These are phyloP conservation scores for Bugulina stolonifera DNA, from an alignment of 2,888 invertebrate species.

Conservation along the genomic window DNA sequence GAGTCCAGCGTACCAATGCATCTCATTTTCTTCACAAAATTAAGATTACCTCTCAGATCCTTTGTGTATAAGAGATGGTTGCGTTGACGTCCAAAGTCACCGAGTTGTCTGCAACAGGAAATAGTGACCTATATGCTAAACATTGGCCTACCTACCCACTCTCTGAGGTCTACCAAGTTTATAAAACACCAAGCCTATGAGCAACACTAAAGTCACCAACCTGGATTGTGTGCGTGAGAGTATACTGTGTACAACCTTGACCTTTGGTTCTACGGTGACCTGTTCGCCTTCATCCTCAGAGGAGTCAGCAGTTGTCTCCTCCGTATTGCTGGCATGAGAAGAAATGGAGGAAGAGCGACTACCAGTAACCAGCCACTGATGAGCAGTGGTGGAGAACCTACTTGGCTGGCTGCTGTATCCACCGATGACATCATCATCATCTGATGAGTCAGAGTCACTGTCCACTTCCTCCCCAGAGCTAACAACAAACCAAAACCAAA, in stretches of 20 bases:
- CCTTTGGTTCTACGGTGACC: neutral
- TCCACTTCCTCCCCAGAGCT: too few relatives aligned
- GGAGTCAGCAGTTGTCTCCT: neutral
- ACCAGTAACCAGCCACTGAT: neutral
- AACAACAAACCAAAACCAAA: too few relatives aligned
- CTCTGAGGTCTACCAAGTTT: too few relatives aligned
- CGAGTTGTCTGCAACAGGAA: constrained; percentile 56
- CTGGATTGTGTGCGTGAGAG: neutral
- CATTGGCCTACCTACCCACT: too few relatives aligned
- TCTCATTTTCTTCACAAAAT: constrained; percentile 74
- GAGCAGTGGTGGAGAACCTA: neutral
- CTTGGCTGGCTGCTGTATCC: neutral
- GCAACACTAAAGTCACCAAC: neutral
- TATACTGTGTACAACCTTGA: neutral
- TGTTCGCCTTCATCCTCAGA: neutral
- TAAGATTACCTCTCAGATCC: constrained; percentile 73
- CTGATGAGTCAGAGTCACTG: neutral
- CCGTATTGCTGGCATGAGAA: neutral
- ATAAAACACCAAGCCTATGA: too few relatives aligned
- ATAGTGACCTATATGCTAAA: too few relatives aligned
- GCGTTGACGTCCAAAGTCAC: constrained; percentile 43
- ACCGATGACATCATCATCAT: neutral
- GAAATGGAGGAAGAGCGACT: neutral
- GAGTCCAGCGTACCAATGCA: constrained; percentile 69
- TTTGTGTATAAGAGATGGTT: constrained; percentile 38